Base-by-base conservation (phyloP, 2,888 invertebrate genomes). In the Ellobium chinense region DNA sequence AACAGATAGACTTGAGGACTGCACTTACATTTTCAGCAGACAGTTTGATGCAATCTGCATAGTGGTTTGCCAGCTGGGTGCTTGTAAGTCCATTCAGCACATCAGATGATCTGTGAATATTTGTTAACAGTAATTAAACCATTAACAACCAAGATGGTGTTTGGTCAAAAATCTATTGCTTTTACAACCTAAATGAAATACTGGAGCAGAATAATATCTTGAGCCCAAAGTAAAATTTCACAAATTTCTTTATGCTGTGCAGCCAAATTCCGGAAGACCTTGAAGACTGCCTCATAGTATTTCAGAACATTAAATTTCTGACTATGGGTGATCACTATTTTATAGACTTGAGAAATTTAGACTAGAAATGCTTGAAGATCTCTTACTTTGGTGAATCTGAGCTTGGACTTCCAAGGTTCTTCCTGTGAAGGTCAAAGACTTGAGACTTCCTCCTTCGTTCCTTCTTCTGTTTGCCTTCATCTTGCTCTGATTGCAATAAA, bases 11-110 rank as follows among this genome's bases (percentile, higher is more conserved):
- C n/a, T n/a, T n/a, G n/a, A n/a, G n/a, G n/a, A n/a, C n/a, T n/a
- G n/a, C n/a, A 93, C 94, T 94, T 93, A 96, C 96, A 94, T 97
- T 97, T 93, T 96, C 96, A 84, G 96, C 95, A 90, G 95, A 96
- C n/a, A 97, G 94, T 89, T 96, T 96, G 68, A 96, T 94, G 90
- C 96, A 96, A 83, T 95, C 95, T 83, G 95, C 94, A 85, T 96
- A 95, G 85, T 96, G 96, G 86, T 96, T 96, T 18, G 93, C 87
- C 24, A 94, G 86, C 82, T 94, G 93, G 24, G 85, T 87, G 70
- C 91, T 91, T 60, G 89, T 90, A 70, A 93, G 86, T 5, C 92
- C 91, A 95, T 86, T 87, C 29, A 89, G 83, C 76, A 95, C 94
- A 72, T 72, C 70, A 60, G 75, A 36, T 1, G 37, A 7, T 37